These are phyloP conservation scores for Irena cyanogastra DNA, from an alignment of 2,113 vertebrate species.

Conservation along the genomic window DNA sequence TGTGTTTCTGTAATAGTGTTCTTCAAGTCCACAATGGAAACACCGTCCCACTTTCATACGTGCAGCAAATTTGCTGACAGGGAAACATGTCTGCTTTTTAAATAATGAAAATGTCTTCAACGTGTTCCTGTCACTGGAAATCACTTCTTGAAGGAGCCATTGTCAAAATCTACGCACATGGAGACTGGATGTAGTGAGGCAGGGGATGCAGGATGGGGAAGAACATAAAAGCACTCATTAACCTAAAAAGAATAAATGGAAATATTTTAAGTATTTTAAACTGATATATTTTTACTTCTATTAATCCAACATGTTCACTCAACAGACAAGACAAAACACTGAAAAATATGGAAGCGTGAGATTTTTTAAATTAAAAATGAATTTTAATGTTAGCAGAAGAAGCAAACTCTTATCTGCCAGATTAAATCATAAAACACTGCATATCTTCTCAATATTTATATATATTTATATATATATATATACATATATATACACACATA, in stretches of 20 bases:
- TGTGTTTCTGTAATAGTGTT: neutral
- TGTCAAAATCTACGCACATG: neutral
- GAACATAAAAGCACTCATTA: neutral
- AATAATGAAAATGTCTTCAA: conserved; percentile 14
- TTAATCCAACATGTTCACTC: neutral
- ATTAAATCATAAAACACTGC: neutral
- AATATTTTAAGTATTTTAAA: neutral
- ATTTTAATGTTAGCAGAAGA: neutral
- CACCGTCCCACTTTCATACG: neutral
- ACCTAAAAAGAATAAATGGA: neutral
- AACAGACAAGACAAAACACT: neutral
- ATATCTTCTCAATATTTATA: neutral
- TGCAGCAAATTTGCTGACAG: neutral
- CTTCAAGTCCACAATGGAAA: neutral
- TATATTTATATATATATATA: too few species aligned
- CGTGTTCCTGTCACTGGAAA: neutral
- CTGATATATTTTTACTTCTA: neutral
- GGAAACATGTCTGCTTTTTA: neutral
- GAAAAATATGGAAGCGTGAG: neutral
- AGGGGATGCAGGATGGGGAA: accelerated
- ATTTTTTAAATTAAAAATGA: neutral
- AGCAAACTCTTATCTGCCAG: neutral
- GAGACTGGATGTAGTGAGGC: neutral
- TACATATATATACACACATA: too few species aligned
- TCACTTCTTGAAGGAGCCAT: neutral